Evolutionary conservation across 2,888 invertebrate species (phyloP), one percentile per base, ranked within the genome.

Genomic region (Pandemis heparana): DNA sequence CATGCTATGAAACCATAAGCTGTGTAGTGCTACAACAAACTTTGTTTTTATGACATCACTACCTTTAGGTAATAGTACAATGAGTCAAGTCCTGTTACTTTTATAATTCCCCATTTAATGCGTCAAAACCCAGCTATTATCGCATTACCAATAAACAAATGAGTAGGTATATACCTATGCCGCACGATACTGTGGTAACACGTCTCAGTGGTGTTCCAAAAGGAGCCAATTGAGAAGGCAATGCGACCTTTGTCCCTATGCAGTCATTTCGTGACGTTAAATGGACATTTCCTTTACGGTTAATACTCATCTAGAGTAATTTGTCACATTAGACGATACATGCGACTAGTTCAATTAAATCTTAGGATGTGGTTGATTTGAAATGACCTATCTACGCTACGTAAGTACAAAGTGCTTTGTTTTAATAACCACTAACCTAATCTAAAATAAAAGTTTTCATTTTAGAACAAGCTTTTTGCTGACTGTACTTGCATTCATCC

Each of bases 241-340:
- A 23, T 16, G 77, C 80, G 86, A 85, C 88, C 89, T 89, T 79
- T 88, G 87, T 85, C 87, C 82, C 83, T 77, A 76, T 76, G 71
- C 79, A 76, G 77, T 76, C 60, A 77, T 80, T 80, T 80, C 81
- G 79, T 80, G 76, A 79, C 80, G 79, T 78, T 90, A 89, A 89
- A 88, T 85, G 84, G 79, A 76, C 80, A 81, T 83, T 88, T 91
- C 90, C 90, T 88, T 80, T 83, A 80, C 81, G 80, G 66, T 79
- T 74, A 77, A 23, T 53, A 70, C 77, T 78, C 63, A 59, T 71
- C 68, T 75, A 70, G 68, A 64, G 46, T 68, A 56, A 75, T 71
- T 75, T 65, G 70, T 73, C 65, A 75, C 63, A 70, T 64, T 70
- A 71, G 63, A 75, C 43, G 48, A n/a, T 62, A 18, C 48, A 65